phyloP scores from a whole-genome alignment of 2,888 invertebrate species.

The Tuberolachnus salignus region DNA sequence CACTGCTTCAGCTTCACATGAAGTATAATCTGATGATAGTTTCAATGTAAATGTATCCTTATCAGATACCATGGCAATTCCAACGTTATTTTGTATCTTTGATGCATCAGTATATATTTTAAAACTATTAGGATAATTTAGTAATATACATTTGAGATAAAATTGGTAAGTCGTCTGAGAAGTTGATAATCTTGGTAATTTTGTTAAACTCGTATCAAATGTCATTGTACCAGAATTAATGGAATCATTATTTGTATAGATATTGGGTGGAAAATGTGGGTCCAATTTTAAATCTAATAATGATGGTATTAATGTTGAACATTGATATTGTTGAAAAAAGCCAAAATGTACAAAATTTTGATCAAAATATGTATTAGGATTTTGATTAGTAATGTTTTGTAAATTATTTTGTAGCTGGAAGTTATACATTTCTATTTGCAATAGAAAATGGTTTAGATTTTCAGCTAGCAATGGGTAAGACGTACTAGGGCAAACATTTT shows the following conservation, averaged over 20 bases:
- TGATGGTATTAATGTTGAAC: neutral
- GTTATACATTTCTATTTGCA: neutral
- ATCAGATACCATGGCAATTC: constrained; percentile 38
- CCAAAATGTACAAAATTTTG: neutral
- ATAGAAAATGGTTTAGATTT: neutral
- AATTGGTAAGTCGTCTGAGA: neutral
- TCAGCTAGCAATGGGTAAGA: neutral
- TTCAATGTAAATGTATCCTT: constrained; percentile 7
- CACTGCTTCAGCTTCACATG: constrained; percentile 39
- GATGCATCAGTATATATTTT: constrained; percentile 51
- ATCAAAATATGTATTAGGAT: neutral
- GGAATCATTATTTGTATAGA: neutral
- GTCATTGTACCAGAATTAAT: neutral
- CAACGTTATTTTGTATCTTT: constrained; percentile 29
- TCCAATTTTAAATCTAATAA: neutral
- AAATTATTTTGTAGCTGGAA: neutral
- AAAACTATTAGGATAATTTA: constrained; percentile 26
- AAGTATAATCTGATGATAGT: constrained; percentile 19
- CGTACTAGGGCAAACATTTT: neutral
- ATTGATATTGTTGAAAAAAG: neutral
- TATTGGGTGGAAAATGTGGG: neutral
- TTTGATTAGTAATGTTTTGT: neutral
- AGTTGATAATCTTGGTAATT: neutral
- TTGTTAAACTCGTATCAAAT: constrained; percentile 20
- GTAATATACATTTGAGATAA: constrained; percentile 1